Percentiles rank a stretch among this genome's conserved stretches.
phyloP scores from a whole-genome alignment of 1,140 invertebrate species.

The Pygmarrhopalites habei region DNA sequence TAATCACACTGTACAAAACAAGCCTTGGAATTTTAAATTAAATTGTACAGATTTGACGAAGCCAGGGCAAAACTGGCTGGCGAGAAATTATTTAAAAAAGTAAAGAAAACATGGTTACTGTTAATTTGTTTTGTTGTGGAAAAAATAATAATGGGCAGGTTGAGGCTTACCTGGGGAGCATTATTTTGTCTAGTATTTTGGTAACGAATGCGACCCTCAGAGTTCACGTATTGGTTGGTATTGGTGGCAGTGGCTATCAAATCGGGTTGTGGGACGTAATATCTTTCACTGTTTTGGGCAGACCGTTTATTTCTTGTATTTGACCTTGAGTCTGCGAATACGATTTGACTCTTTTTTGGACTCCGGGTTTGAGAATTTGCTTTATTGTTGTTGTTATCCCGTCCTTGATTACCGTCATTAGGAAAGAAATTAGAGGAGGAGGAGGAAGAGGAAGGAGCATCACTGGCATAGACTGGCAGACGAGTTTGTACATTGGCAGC shows the following conservation, averaged over 20 bases:
- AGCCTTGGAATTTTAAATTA: no score
- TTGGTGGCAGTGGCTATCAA: background rate
- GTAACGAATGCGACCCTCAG: constrained; percentile 5
- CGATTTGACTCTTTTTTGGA: constrained; percentile 16
- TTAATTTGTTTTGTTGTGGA: no score
- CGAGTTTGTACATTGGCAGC: constrained; percentile 17
- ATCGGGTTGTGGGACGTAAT: background rate
- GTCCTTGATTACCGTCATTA: background rate
- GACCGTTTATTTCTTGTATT: constrained; percentile 11
- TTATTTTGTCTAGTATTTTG: background rate
- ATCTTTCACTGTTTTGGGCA: background rate
- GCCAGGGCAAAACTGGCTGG: no score
- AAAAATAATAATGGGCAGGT: no score
- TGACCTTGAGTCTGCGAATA: constrained; percentile 19
- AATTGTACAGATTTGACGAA: no score
- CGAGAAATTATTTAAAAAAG: no score
- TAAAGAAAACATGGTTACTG: no score
- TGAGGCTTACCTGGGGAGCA: constrained; percentile 1
- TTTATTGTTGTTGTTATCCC: background rate
- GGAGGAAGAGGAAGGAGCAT: background rate
- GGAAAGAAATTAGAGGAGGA: constrained; percentile 13
- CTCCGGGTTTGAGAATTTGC: no score
- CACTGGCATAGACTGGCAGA: constrained; percentile 20
- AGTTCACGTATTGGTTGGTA: background rate
- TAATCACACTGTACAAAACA: no score